Percentiles rank a stretch among this genome's conserved stretches.
These are phyloP conservation scores for Etia nguti DNA, from an alignment of 2,113 vertebrate species.

Conservation along the genomic window DNA sequence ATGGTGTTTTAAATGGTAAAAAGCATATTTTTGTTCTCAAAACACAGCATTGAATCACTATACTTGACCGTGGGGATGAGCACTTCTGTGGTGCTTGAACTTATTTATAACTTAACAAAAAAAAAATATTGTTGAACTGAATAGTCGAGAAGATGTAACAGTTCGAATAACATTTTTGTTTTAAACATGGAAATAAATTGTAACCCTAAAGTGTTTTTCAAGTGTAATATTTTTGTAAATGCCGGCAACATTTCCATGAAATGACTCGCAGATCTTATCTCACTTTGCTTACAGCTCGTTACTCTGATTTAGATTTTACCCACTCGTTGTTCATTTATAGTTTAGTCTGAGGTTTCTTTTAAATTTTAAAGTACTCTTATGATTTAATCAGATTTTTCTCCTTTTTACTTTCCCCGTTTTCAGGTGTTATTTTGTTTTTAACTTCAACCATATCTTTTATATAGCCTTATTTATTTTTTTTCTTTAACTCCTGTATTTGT, in stretches of 20 bases:
- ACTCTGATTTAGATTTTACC: not conserved
- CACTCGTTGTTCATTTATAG: not conserved
- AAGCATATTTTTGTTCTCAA: not conserved
- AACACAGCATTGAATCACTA: not conserved
- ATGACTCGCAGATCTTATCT: not conserved
- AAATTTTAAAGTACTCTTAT: not conserved
- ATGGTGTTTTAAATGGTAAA: not conserved
- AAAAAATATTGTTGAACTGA: not conserved
- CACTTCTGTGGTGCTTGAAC: not conserved
- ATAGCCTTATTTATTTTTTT: not conserved
- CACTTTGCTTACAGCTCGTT: not conserved
- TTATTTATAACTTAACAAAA: not conserved
- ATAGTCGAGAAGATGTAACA: not conserved
- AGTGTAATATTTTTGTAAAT: not conserved
- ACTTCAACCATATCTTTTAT: not conserved
- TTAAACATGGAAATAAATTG: not conserved
- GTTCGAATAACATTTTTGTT: not conserved
- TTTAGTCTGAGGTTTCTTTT: not conserved
- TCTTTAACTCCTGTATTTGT: not conserved
- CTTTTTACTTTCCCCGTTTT: accelerated
- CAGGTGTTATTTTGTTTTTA: not conserved
- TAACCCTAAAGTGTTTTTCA: not conserved
- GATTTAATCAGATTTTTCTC: not conserved
- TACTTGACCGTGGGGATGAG: not conserved
- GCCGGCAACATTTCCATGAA: accelerated